Conservation (phyloP, 2,113 vertebrate genomes). For the Notarius quadriscutis region DNA sequence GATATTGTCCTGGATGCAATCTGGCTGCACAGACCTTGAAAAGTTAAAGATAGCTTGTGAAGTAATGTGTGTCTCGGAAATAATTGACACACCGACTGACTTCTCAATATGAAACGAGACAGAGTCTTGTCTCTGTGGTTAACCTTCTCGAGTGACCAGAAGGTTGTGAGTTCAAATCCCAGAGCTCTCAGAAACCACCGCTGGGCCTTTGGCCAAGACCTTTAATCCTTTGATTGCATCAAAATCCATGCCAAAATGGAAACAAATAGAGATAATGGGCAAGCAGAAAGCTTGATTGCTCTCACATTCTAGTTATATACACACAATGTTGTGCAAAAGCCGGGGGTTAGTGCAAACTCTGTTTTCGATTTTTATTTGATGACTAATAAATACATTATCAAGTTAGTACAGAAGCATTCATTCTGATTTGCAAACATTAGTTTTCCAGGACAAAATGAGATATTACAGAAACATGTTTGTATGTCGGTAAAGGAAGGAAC, state of each 20-base stretch:
- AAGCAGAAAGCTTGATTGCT: too few relatives aligned
- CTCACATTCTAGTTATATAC: background rate
- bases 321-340: too few relatives aligned
- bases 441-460: too few relatives aligned
- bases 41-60: background rate
- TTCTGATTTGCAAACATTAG: too few relatives aligned
- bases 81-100: background rate
- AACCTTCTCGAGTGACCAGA: background rate
- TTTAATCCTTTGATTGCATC: background rate
- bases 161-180: slow-evolving; percentile 3
- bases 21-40: background rate
- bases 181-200: background rate
- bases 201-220: slow-evolving; percentile 12
- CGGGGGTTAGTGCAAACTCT: too few relatives aligned
- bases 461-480: too few relatives aligned
- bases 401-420: too few relatives aligned
- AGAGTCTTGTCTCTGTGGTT: background rate
- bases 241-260: background rate
- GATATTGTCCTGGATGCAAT: background rate
- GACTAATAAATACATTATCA: too few relatives aligned
- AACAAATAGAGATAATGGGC: background rate
- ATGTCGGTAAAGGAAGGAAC: too few relatives aligned
- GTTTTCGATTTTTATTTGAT: too few relatives aligned
- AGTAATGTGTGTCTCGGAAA: background rate
- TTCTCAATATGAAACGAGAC: too few relatives aligned